These are phyloP conservation scores for Desmophyllum pertusum DNA, from an alignment of 92 coral and sea anemone genomes.

Conservation along the genomic window DNA sequence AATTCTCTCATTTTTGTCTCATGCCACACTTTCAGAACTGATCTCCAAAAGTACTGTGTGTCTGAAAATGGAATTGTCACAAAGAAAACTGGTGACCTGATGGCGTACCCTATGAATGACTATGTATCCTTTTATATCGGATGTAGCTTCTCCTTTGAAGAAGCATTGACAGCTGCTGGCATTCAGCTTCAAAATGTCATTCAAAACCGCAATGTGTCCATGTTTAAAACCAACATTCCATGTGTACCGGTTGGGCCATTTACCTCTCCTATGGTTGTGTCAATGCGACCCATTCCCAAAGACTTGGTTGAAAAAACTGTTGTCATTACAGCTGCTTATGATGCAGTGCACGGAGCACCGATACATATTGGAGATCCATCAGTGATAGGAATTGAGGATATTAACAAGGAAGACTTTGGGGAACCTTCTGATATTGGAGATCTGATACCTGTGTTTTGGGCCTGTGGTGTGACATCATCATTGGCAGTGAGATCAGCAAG, in stretches of 20 bases:
- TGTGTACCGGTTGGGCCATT: slow-evolving; percentile 80
- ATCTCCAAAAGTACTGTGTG: slow-evolving; percentile 33
- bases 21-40: slow-evolving; percentile 36
- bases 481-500: slow-evolving; percentile 73
- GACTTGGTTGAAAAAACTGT: slow-evolving; percentile 74
- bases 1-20: slow-evolving; percentile 15
- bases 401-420: slow-evolving; percentile 57
- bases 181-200: slow-evolving; percentile 56
- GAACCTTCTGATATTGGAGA: slow-evolving; percentile 56
- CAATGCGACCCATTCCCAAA: slow-evolving; percentile 85
- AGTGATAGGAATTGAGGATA: slow-evolving; percentile 70
- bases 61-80: slow-evolving; percentile 56
- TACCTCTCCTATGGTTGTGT: slow-evolving; percentile 78
- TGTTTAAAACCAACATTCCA: slow-evolving; percentile 74
- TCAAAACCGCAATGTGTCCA: slow-evolving; percentile 70
- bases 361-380: slow-evolving; percentile 94
- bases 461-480: slow-evolving; percentile 77
- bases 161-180: slow-evolving; percentile 73
- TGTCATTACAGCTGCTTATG: slow-evolving; percentile 73
- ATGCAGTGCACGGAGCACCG: slow-evolving; percentile 95
- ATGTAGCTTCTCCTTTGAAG: slow-evolving; percentile 94
- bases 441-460: slow-evolving; percentile 88
- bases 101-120: slow-evolving; percentile 68
- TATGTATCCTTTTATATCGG: slow-evolving; percentile 91
- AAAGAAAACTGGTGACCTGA: slow-evolving; percentile 43